These are phyloP conservation scores for Clamator glandarius DNA, from an alignment of 2,797 vertebrate genomes.

Conservation along the genomic window DNA sequence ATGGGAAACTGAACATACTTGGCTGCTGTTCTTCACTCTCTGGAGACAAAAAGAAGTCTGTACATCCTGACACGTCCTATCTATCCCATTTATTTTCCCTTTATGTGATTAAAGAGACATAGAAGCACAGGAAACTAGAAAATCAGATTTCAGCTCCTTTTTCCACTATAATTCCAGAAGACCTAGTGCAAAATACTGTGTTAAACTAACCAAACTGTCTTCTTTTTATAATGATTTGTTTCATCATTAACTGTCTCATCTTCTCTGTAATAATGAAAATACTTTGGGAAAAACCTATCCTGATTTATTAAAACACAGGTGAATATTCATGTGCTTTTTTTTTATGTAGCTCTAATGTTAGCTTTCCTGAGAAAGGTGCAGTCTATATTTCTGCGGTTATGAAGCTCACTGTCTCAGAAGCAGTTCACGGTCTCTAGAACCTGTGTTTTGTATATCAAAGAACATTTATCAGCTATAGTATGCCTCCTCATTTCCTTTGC, in stretches of 20 bases:
- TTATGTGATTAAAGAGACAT: background rate
- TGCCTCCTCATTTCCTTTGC: background rate
- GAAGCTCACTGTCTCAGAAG: background rate
- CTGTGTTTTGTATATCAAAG: background rate
- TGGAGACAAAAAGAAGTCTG: background rate
- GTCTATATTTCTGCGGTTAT: background rate
- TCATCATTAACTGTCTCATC: background rate
- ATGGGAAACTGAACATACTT: background rate
- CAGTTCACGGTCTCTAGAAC: background rate
- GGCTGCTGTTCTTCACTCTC: background rate
- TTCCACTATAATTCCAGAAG: background rate
- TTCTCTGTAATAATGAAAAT: background rate
- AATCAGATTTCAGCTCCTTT: background rate
- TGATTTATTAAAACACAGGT: background rate
- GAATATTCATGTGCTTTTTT: background rate
- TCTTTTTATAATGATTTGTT: background rate
- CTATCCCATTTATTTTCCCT: background rate
- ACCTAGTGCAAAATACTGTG: background rate
- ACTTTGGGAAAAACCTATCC: background rate
- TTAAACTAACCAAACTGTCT: background rate
- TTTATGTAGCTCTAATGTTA: background rate
- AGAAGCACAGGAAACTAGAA: background rate
- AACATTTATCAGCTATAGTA: background rate
- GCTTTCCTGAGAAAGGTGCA: background rate
- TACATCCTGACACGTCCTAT: background rate